A percentile compares a stretch with the other conserved stretches of the same genome.
These are phyloP conservation scores for Machimus atricapillus DNA, from an alignment of 2,888 invertebrate genomes.

Conservation along the genomic window DNA sequence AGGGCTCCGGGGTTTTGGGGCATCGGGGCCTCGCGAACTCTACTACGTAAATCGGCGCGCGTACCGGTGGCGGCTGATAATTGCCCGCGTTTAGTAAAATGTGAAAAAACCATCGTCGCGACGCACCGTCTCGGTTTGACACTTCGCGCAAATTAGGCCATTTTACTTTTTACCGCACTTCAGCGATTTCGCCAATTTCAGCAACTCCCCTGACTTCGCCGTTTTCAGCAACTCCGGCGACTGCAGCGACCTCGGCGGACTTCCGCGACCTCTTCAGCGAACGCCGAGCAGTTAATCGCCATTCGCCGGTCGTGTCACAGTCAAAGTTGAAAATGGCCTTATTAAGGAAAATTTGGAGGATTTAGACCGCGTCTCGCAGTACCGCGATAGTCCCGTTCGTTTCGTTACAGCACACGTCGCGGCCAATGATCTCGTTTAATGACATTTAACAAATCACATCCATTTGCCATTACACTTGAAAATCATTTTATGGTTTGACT, in stretches of 20 bases:
- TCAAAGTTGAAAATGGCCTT: constrained; percentile 54
- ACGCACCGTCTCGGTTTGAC: constrained; percentile 46
- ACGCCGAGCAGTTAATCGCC: not conserved
- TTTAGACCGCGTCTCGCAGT: constrained; percentile 53
- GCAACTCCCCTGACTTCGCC: no score
- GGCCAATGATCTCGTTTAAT: constrained; percentile 48
- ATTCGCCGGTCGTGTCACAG: constrained; percentile 46
- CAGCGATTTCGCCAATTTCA: no score
- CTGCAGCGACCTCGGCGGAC: constrained; percentile 44
- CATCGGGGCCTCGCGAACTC: not conserved
- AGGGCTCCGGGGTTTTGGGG: not conserved
- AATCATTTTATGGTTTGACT: constrained; percentile 33
- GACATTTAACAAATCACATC: constrained; percentile 45
- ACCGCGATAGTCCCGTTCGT: constrained; percentile 29
- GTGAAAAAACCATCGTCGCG: constrained; percentile 15
- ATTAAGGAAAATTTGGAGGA: constrained; percentile 52
- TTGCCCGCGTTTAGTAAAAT: constrained; percentile 21
- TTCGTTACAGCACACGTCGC: constrained; percentile 42
- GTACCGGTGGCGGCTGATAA: constrained; percentile 11
- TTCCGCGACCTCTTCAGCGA: no score
- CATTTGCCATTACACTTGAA: constrained; percentile 36
- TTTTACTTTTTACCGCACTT: no score
- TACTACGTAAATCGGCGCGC: not conserved
- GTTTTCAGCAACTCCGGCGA: no score
- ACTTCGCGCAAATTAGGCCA: constrained; percentile 13